Percentiles rank a stretch among this genome's conserved stretches.
phyloP scores from a whole-genome alignment of 2,113 vertebrate genomes.

The Smithornis capensis region DNA sequence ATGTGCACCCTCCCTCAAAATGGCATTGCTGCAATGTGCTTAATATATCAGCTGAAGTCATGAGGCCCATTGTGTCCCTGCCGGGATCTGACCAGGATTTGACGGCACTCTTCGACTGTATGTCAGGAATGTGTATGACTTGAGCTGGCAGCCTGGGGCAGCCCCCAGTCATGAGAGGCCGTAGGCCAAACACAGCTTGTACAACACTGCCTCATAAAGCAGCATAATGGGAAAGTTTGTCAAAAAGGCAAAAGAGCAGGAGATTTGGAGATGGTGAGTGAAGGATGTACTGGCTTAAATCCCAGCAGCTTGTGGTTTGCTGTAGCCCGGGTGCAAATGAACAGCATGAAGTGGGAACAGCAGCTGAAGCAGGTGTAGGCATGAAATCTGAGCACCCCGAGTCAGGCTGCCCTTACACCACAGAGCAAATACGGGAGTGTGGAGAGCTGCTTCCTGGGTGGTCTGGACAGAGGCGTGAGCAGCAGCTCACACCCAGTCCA shows the following conservation, averaged over 20 bases:
- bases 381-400: background rate
- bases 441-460: fast-evolving
- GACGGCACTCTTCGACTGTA: background rate
- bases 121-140: background rate
- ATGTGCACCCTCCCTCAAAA: background rate
- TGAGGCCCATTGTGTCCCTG: background rate
- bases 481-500: background rate
- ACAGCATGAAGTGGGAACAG: background rate
- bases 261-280: background rate
- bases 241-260: background rate
- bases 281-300: background rate
- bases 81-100: background rate
- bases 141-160: background rate
- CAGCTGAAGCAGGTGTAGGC: background rate
- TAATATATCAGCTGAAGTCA: background rate
- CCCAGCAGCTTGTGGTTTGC: background rate
- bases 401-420: background rate
- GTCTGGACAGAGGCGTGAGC: background rate
- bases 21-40: background rate
- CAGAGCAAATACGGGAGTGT: background rate
- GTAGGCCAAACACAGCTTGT: background rate
- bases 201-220: background rate
- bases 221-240: background rate
- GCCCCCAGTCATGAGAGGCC: background rate
- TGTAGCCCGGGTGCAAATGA: background rate